A percentile compares a stretch with the other conserved stretches of the same genome.
These are phyloP conservation scores for Acrobasis consociella DNA, from an alignment of 2,888 invertebrate species.

Conservation along the genomic window DNA sequence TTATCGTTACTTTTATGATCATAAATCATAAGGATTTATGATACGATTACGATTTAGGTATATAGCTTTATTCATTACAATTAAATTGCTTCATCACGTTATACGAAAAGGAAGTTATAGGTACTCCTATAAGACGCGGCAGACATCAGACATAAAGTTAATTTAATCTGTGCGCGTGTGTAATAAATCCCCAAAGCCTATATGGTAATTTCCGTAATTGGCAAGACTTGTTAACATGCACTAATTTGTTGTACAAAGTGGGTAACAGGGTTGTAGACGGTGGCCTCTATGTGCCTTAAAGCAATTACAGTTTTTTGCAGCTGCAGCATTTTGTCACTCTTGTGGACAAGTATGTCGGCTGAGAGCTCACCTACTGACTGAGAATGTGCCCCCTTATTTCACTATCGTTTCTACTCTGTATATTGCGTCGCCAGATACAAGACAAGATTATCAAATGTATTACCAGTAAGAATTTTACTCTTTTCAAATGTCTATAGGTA, in stretches of 20 bases:
- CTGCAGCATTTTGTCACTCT: constrained; percentile 61
- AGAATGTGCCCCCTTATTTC: constrained; percentile 58
- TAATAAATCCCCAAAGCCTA: not conserved
- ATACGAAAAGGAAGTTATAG: not conserved
- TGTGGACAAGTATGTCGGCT: constrained; percentile 68
- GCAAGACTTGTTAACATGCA: constrained; percentile 1
- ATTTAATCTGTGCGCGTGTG: not conserved
- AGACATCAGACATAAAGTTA: not conserved
- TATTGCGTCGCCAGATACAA: not conserved
- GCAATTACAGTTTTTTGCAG: constrained; percentile 50
- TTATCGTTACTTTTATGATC: not conserved
- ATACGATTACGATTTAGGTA: not conserved
- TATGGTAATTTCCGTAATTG: constrained; percentile 3
- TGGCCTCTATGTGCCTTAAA: constrained; percentile 36
- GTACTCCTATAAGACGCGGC: not conserved
- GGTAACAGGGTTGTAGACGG: constrained; percentile 8
- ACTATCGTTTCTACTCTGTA: constrained; percentile 51
- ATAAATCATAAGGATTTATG: not conserved
- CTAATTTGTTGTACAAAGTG: constrained; percentile 24
- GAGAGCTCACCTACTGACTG: constrained; percentile 61
- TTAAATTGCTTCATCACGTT: not conserved
- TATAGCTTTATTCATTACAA: too few species aligned
- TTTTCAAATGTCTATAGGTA: too few species aligned
- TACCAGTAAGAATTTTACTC: not conserved
- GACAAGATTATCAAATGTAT: constrained; percentile 1